phyloP scores from a whole-genome alignment of 92 coral and sea anemone genomes.

The Hydrozoanthus gracilis region DNA sequence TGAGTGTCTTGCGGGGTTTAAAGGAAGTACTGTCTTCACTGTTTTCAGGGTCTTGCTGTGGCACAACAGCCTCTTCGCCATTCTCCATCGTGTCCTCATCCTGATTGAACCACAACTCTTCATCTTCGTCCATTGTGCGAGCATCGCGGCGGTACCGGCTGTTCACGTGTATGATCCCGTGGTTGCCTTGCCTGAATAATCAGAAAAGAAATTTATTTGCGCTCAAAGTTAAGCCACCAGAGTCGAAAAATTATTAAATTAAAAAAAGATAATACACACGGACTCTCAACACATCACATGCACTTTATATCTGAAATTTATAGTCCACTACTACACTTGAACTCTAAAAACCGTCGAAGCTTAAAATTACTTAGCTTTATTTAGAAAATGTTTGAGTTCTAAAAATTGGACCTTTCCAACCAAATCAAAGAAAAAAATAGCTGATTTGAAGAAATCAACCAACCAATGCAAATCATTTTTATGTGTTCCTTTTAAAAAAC shows the following conservation, averaged over 20 bases:
- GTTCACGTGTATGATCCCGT: constrained; percentile 95
- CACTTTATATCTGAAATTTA: too few species aligned
- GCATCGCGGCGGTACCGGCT: constrained; percentile 95
- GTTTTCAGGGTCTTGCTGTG: constrained; percentile 68
- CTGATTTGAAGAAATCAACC: too few species aligned
- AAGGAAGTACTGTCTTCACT: constrained; percentile 65
- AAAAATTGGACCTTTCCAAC: too few species aligned
- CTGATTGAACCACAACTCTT: constrained; percentile 96
- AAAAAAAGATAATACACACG: too few species aligned
- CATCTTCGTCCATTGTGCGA: constrained; percentile 94
- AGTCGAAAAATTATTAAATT: background rate
- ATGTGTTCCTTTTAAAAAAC: too few species aligned
- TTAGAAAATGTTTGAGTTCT: too few species aligned
- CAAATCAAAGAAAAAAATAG: too few species aligned
- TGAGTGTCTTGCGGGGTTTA: constrained; percentile 77
- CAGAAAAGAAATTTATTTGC: background rate
- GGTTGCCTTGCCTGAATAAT: constrained; percentile 55
- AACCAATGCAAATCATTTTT: too few species aligned
- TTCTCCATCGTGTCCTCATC: constrained; percentile 78
- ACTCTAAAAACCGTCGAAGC: too few species aligned
- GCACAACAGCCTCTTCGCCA: constrained; percentile 76
- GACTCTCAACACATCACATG: too few species aligned
- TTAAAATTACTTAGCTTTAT: too few species aligned
- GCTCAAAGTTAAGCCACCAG: background rate
- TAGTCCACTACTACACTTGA: too few species aligned